A percentile compares a stretch with the other conserved stretches of the same genome.
phyloP scores from a whole-genome alignment of 2,797 vertebrate species.

The Acrossocheilus fasciatus region DNA sequence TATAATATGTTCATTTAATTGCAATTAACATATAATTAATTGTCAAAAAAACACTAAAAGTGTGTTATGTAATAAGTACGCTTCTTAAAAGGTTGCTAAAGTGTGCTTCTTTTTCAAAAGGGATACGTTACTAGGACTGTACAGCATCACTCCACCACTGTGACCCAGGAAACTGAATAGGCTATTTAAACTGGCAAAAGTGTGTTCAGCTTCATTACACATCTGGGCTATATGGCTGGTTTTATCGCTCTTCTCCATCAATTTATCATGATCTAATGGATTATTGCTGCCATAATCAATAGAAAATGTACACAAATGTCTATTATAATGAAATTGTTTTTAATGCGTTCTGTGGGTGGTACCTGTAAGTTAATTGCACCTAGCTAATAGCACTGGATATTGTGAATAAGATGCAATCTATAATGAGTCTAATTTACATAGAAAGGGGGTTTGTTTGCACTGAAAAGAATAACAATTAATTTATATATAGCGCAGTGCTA shows the following conservation, averaged over 20 bases:
- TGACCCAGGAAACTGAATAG: not conserved
- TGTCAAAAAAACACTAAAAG: not conserved
- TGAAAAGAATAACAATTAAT: not conserved
- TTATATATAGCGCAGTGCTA: not conserved
- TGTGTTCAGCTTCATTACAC: not conserved
- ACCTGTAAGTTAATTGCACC: constrained; percentile 3
- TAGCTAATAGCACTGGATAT: not conserved
- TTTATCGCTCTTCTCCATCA: not conserved
- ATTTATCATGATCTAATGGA: not conserved
- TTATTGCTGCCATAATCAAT: constrained; percentile 6
- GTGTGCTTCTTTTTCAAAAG: not conserved
- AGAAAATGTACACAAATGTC: not conserved
- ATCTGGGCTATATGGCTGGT: not conserved
- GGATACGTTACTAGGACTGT: not conserved
- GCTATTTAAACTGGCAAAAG: not conserved
- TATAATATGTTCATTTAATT: too few relatives aligned
- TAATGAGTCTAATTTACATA: not conserved
- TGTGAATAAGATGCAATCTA: not conserved
- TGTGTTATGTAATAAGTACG: not conserved
- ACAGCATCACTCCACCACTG: not conserved
- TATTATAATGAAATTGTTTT: not conserved
- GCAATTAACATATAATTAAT: not conserved
- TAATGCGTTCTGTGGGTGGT: constrained; percentile 5
- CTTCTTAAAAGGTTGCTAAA: not conserved
- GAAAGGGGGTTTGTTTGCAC: not conserved